These are phyloP conservation scores for Apamea epomidion DNA, from an alignment of 2,888 invertebrate species.

Conservation along the genomic window DNA sequence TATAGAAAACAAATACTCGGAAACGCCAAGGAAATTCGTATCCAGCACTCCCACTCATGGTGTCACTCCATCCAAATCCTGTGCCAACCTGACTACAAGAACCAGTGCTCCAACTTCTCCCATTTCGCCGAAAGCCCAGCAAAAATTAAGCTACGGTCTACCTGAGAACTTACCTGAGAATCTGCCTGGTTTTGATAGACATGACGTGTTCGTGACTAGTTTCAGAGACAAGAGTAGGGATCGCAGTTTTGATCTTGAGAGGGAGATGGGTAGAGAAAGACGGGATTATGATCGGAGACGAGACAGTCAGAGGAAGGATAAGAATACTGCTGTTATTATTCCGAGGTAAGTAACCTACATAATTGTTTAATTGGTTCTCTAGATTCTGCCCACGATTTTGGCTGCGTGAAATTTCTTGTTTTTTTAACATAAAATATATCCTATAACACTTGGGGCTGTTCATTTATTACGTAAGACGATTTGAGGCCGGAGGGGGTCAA, in stretches of 20 bases:
- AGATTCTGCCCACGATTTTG: too few species aligned
- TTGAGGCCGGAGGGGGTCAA: too few species aligned
- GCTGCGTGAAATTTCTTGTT: too few species aligned
- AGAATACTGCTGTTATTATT: conserved; percentile 87
- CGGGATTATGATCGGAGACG: conserved; percentile 76
- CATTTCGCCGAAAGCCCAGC: conserved; percentile 89
- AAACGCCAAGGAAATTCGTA: conserved; percentile 71
- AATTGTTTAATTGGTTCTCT: too few species aligned
- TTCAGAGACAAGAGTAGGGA: conserved; percentile 83
- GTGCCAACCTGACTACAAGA: conserved; percentile 82
- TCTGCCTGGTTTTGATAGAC: conserved; percentile 74
- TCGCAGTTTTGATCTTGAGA: conserved; percentile 74
- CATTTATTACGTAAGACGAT: too few species aligned
- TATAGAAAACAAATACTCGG: conserved; percentile 50
- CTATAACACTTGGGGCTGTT: too few species aligned
- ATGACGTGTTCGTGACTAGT: conserved; percentile 86
- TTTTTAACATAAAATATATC: too few species aligned
- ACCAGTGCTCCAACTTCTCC: conserved; percentile 78
- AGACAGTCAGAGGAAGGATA: conserved; percentile 77
- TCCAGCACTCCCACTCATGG: conserved; percentile 86
- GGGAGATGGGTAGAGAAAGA: conserved; percentile 81
- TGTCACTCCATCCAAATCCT: conserved; percentile 87
- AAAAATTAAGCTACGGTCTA: conserved; percentile 89
- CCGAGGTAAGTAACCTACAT: conserved; percentile 78
- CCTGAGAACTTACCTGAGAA: conserved; percentile 63